A percentile compares a stretch with the other conserved stretches of the same genome.
These are phyloP conservation scores for Deroplatys truncata DNA, from an alignment of 2,888 invertebrate species.

Conservation along the genomic window DNA sequence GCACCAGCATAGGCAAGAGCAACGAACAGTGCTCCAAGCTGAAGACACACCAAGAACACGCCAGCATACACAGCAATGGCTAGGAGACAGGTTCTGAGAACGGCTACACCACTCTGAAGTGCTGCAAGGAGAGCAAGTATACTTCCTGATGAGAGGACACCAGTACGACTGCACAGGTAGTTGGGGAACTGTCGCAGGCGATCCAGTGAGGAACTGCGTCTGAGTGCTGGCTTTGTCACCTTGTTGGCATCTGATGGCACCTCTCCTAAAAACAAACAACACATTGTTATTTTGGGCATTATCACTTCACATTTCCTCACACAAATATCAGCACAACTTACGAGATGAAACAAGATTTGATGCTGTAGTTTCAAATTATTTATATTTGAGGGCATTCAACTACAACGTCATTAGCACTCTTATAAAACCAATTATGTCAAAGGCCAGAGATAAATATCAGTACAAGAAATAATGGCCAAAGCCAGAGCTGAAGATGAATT, in stretches of 20 bases:
- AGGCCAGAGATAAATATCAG: no score
- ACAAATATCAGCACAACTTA: no score
- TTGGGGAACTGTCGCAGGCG: slow-evolving; percentile 5
- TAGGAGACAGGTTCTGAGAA: not conserved
- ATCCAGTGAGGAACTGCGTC: not conserved
- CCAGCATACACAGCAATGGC: not conserved
- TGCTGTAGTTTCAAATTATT: no score
- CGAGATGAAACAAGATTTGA: no score
- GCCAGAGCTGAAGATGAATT: no score
- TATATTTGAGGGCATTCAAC: no score
- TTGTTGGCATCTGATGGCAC: not conserved
- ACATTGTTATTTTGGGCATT: not conserved
- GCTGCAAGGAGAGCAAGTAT: not conserved
- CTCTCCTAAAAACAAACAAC: not conserved
- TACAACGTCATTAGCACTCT: no score
- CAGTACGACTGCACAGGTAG: not conserved
- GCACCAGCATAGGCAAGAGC: not conserved
- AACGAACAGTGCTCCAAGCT: not conserved
- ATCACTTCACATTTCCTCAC: no score
- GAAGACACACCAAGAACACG: not conserved
- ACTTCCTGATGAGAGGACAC: not conserved
- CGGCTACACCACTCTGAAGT: not conserved
- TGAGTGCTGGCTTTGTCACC: not conserved
- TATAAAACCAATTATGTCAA: no score
- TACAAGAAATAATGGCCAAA: no score